phyloP scores from a whole-genome alignment of 2,888 invertebrate species.

The Mantis religiosa region DNA sequence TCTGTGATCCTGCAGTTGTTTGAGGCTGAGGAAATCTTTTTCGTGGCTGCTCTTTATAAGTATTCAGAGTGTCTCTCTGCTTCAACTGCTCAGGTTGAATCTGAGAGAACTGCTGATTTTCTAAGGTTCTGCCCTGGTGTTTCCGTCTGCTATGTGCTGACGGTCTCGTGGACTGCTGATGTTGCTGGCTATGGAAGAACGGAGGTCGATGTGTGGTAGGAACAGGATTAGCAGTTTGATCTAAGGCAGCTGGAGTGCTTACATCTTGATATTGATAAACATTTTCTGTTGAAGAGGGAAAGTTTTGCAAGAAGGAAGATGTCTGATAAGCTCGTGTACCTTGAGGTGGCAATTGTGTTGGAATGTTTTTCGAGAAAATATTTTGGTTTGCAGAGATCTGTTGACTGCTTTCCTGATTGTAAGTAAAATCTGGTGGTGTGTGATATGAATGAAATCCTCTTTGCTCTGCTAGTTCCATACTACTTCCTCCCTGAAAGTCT shows the following conservation, averaged over 20 bases:
- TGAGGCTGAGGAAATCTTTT: neutral
- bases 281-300: neutral
- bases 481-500: neutral
- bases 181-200: neutral
- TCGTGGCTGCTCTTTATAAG: neutral
- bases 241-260: neutral
- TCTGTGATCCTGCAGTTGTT: neutral
- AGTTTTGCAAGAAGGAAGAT: neutral
- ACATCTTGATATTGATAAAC: neutral
- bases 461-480: constrained; percentile 2
- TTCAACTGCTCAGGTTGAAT: neutral
- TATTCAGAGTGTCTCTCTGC: neutral
- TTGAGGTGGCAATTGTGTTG: neutral
- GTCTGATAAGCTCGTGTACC: neutral
- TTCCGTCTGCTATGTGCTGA: neutral
- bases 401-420: neutral
- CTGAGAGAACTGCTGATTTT: neutral
- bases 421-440: neutral
- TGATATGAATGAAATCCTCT: neutral
- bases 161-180: neutral
- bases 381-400: neutral
- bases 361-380: neutral
- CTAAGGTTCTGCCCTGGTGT: neutral
- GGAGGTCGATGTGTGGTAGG: neutral
- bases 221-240: neutral